Evolutionary conservation across 2,888 invertebrate species (phyloP).

Genomic region (Pasiphila rectangulata): DNA sequence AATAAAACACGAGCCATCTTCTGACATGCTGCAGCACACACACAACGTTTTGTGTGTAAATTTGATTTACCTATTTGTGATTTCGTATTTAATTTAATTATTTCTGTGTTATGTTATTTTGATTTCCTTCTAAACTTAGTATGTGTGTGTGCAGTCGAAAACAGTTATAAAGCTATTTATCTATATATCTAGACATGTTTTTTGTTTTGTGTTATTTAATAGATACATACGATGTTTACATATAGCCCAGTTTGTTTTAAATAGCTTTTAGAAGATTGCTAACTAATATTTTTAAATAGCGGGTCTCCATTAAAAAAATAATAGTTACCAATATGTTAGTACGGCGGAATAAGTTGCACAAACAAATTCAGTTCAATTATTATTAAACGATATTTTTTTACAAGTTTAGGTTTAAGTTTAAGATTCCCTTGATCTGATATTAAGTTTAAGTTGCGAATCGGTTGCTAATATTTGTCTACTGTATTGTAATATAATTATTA

Average conservation of each 20-base stretch:
- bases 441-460: slow-evolving; percentile 35
- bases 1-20: too few relatives aligned
- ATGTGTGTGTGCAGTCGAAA: neutral
- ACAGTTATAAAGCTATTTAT: too few relatives aligned
- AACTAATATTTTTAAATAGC: neutral
- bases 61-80: too few relatives aligned
- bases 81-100: too few relatives aligned
- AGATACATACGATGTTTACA: slow-evolving; percentile 8
- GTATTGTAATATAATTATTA: slow-evolving; percentile 44
- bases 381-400: slow-evolving; percentile 37
- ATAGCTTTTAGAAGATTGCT: neutral
- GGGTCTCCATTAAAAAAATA: slow-evolving; percentile 25
- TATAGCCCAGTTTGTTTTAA: slow-evolving; percentile 15
- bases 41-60: too few relatives aligned
- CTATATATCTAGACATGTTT: too few relatives aligned
- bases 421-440: slow-evolving; percentile 52
- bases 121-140: too few relatives aligned
- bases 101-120: too few relatives aligned
- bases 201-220: slow-evolving; percentile 6
- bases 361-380: slow-evolving; percentile 55
- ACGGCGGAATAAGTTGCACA: slow-evolving; percentile 51
- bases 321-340: slow-evolving; percentile 52
- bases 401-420: slow-evolving; percentile 39
- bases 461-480: slow-evolving; percentile 36
- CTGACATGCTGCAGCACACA: too few relatives aligned